A percentile compares a stretch with the other conserved stretches of the same genome.
These are phyloP conservation scores for Plusia festucae DNA, from an alignment of 2,888 invertebrate species.

Conservation along the genomic window DNA sequence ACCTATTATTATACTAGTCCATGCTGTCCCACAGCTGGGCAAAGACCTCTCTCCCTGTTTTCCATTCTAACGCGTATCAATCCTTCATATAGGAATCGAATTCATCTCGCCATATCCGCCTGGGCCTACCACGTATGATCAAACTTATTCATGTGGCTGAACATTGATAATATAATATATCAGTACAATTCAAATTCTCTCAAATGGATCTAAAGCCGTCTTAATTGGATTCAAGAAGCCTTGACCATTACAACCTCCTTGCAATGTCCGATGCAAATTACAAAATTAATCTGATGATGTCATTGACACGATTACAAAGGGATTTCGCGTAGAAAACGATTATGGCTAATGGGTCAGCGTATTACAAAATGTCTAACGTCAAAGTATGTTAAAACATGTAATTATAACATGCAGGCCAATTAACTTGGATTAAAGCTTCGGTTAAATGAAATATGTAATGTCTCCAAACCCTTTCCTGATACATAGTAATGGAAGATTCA, in stretches of 20 bases:
- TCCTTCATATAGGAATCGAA: no score
- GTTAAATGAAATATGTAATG: no score
- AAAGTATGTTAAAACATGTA: background rate
- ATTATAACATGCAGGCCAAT: no score
- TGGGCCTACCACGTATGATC: no score
- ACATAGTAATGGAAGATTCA: no score
- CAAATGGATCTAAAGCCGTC: background rate
- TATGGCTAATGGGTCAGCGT: background rate
- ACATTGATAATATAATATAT: conserved; percentile 3
- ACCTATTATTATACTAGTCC: no score
- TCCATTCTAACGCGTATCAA: no score
- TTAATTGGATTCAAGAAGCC: conserved; percentile 4
- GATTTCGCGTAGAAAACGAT: background rate
- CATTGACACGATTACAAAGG: background rate
- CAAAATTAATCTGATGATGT: conserved; percentile 9
- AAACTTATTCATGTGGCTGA: background rate
- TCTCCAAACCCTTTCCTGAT: no score
- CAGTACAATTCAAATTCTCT: background rate
- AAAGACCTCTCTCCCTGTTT: no score
- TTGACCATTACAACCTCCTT: conserved; percentile 11
- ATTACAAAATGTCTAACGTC: background rate
- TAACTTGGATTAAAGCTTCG: no score
- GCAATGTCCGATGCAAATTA: conserved; percentile 16
- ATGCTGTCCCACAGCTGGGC: no score
- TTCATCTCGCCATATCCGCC: no score